Conservation (phyloP, 2,113 vertebrate genomes). For the Daubentonia madagascariensis region DNA sequence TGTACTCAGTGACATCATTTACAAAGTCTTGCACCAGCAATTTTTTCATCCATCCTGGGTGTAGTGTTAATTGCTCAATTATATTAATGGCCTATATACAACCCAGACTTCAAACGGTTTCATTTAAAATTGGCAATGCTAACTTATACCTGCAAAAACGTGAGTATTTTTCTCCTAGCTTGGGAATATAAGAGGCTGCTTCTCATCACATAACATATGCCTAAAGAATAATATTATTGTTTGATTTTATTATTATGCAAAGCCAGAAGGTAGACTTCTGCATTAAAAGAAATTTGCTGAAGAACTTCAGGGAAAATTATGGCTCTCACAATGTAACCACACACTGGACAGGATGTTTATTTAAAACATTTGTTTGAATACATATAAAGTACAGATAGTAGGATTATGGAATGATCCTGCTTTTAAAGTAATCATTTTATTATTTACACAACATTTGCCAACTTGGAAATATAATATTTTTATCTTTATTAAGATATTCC, state of each 20-base stretch:
- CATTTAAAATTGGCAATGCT: conserved; percentile 70
- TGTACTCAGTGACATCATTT: conserved; percentile 14
- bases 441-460: background rate
- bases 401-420: conserved; percentile 29
- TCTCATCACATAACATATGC: background rate
- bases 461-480: background rate
- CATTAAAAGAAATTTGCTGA: conserved; percentile 64
- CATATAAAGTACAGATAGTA: background rate
- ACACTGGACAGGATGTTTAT: conserved; percentile 44
- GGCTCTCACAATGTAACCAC: conserved; percentile 45
- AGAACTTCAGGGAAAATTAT: conserved; percentile 40
- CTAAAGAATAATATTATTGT: conserved; percentile 51
- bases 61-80: conserved; percentile 48
- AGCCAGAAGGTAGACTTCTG: conserved; percentile 58
- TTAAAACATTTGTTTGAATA: conserved; percentile 68
- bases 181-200: conserved; percentile 36
- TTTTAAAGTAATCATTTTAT: background rate
- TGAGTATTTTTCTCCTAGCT: conserved; percentile 37
- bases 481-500: conserved; percentile 26
- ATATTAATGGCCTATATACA: conserved; percentile 52
- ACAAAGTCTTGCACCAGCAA: conserved; percentile 19
- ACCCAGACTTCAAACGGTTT: conserved; percentile 43
- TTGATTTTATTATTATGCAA: conserved; percentile 67
- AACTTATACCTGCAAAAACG: conserved; percentile 54
- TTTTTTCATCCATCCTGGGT: conserved; percentile 13